Conservation (phyloP, 2,888 invertebrate genomes). For the Pachymerium ferrugineum region DNA sequence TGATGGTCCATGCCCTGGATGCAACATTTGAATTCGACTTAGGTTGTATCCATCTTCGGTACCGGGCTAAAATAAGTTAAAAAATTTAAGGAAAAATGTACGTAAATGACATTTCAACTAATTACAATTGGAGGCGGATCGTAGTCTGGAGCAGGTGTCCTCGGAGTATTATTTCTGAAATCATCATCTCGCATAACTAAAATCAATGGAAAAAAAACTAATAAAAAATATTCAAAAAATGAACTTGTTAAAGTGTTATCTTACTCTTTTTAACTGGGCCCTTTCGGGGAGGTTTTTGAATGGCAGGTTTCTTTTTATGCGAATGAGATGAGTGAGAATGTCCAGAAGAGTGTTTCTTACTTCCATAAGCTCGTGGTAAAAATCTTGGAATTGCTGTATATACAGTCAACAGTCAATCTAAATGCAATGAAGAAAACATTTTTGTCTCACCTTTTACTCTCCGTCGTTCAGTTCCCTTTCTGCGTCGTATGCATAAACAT, state of each 20-base stretch:
- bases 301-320: slow-evolving; percentile 29
- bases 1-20: slow-evolving; percentile 30
- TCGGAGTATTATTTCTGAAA: slow-evolving; percentile 23
- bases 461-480: slow-evolving; percentile 21
- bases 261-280: slow-evolving; percentile 11
- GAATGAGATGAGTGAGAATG: slow-evolving; percentile 7
- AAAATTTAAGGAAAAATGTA: not conserved
- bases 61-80: slow-evolving; percentile 26
- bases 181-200: slow-evolving; percentile 27
- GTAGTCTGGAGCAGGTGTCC: slow-evolving; percentile 33
- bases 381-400: slow-evolving; percentile 2
- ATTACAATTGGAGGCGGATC: slow-evolving; percentile 33
- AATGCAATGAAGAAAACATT: not conserved
- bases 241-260: not conserved
- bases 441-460: slow-evolving; percentile 25
- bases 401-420: not conserved
- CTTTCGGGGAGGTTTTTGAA: slow-evolving; percentile 19
- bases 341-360: slow-evolving; percentile 23
- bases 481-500: slow-evolving; percentile 34
- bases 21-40: slow-evolving; percentile 32
- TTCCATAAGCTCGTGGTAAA: not conserved
- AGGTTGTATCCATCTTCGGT: slow-evolving; percentile 32
- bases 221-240: not conserved
- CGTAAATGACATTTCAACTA: not conserved
- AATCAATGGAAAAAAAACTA: not conserved